Evolutionary conservation across 1,140 invertebrate species (phyloP).

Genomic region (Nomia melanderi): DNA sequence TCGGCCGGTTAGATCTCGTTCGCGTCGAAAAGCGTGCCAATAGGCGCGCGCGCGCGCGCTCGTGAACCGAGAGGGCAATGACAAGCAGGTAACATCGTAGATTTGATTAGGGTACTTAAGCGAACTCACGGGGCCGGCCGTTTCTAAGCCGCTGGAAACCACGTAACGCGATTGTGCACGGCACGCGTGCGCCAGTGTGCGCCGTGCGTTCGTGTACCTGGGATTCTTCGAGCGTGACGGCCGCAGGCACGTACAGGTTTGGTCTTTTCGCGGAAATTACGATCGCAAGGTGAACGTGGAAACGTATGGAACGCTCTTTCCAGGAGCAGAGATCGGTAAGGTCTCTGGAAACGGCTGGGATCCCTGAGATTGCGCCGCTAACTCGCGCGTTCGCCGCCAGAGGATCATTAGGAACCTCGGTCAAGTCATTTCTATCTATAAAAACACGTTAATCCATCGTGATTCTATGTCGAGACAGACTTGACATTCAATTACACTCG

Average conservation of each 20-base stretch:
- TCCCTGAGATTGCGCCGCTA: neutral
- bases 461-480: no score
- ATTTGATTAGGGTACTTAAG: slow-evolving; percentile 54
- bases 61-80: slow-evolving; percentile 38
- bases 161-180: slow-evolving; percentile 47
- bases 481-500: no score
- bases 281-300: neutral
- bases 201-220: neutral
- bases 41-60: neutral
- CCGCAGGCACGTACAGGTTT: slow-evolving; percentile 16
- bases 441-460: no score
- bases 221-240: slow-evolving; percentile 57
- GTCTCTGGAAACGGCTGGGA: neutral
- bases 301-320: neutral
- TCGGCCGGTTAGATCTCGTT: neutral
- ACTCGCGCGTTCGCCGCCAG: neutral
- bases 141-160: slow-evolving; percentile 40
- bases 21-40: slow-evolving; percentile 32
- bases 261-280: neutral
- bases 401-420: neutral
- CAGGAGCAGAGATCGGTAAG: neutral
- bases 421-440: neutral
- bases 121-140: slow-evolving; percentile 1
- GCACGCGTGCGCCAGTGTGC: slow-evolving; percentile 1
- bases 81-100: slow-evolving; percentile 44